Percentiles rank a stretch among this genome's conserved stretches.
These are phyloP conservation scores for Phyllotis vaccarum DNA, from an alignment of 2,797 vertebrate species.

Conservation along the genomic window DNA sequence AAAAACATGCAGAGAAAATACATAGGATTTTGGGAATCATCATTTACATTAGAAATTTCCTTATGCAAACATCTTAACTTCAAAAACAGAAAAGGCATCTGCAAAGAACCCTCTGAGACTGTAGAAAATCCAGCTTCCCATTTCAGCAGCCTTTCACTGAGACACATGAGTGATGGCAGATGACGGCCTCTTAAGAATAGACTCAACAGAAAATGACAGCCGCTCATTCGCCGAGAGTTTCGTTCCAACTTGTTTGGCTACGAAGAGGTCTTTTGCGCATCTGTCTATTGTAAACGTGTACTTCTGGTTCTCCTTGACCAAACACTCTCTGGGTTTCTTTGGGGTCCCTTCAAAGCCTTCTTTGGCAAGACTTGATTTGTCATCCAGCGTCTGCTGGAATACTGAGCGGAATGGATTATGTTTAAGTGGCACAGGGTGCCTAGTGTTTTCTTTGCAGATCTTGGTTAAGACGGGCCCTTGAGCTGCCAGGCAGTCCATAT, in stretches of 20 bases:
- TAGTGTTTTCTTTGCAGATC: slow-evolving; percentile 91
- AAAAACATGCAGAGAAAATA: slow-evolving; percentile 85
- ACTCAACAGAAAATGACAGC: slow-evolving; percentile 97
- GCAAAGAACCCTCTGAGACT: slow-evolving; percentile 63
- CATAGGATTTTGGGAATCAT: slow-evolving; percentile 71
- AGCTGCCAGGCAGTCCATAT: slow-evolving; percentile 85
- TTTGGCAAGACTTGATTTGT: slow-evolving; percentile 91
- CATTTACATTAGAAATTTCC: slow-evolving; percentile 83
- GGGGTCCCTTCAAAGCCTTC: slow-evolving; percentile 93
- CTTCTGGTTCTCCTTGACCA: slow-evolving; percentile 90
- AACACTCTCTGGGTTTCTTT: slow-evolving; percentile 93
- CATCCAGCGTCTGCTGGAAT: slow-evolving; percentile 92
- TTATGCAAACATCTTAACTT: slow-evolving; percentile 77
- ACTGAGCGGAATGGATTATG: slow-evolving; percentile 93
- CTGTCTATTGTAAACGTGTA: slow-evolving; percentile 90
- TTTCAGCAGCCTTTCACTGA: slow-evolving; percentile 85
- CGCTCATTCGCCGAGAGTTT: slow-evolving; percentile 92
- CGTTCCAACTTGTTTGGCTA: slow-evolving; percentile 90
- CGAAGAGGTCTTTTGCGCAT: slow-evolving; percentile 90
- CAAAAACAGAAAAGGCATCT: slow-evolving; percentile 61
- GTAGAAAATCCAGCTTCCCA: slow-evolving; percentile 72
- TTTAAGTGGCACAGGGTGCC: slow-evolving; percentile 91
- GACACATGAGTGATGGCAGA: slow-evolving; percentile 91
- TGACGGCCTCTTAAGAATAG: slow-evolving; percentile 95
- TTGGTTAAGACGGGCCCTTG: slow-evolving; percentile 90